Base-by-base conservation (phyloP, 1,140 invertebrate genomes). In the Phthorimaea operculella region DNA sequence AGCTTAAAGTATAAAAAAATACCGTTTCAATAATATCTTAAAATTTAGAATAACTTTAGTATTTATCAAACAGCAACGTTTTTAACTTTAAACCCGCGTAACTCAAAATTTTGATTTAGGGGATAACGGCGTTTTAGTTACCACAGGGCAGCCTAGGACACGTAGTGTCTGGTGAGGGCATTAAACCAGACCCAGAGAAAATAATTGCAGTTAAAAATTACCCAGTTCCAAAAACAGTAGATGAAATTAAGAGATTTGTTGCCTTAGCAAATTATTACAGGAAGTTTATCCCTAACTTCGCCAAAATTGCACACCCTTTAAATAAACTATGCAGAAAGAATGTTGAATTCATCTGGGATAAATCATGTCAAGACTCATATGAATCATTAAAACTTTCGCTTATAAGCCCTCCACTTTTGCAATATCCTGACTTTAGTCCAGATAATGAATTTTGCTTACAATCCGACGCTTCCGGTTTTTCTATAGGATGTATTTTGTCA, bases 261-360 rank as follows among this genome's bases (percentile, higher is more conserved):
- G 86, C 86, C 47, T 51, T 87, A 7, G 54, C 56, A 6, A 69
- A 74, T 7, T 86, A 84, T 60, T 87, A 86, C 58, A 16, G 81
- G 9, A 60, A 64, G 55, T 86, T 85, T 58, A 76, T 87, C 11
- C 53, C 74, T 55, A 63, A 57, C 64, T 74, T 21, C 63, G 75
- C 4, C 60, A 69, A 33, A 18, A 79, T 5, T 57, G 86, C 16
- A 76, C 58, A 15, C 16, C 33, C 45, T 8, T n/a, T 55, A 12
- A 55, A 55, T 49, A 55, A 55, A 17, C 12, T 55, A 11, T 48
- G n/a, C 17, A 33, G 21, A n/a, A 55, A 55, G 28, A 50, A 50
- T 50, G 18, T 28, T 12, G 4, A 8, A 2, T 50, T 50, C 21
- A 10, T 12, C 10, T 50, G 48, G 48, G 14, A 50, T 33, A 28